These are phyloP conservation scores for Sylvilagus bachmani DNA, from an alignment of 2,113 vertebrate genomes.

Conservation along the genomic window DNA sequence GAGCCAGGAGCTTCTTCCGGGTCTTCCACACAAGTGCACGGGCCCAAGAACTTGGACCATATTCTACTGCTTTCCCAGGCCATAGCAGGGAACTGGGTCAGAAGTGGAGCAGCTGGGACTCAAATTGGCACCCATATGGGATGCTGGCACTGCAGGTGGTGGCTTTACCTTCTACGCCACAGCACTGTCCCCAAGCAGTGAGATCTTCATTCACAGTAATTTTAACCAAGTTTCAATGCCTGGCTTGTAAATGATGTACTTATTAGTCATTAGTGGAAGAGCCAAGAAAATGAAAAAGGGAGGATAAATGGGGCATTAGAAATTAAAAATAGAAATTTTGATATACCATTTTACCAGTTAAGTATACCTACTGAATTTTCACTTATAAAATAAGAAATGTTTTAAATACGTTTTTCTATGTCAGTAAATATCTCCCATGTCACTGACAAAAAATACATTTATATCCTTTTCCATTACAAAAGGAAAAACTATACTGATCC, in stretches of 20 bases:
- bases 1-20: no score
- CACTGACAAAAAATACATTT: neutral
- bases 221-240: neutral
- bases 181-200: neutral
- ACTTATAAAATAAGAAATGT: neutral
- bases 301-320: neutral
- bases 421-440: conserved; percentile 10
- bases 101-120: no score
- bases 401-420: conserved; percentile 8
- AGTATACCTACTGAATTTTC: neutral
- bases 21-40: no score
- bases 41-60: no score
- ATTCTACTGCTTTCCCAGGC: no score
- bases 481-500: neutral
- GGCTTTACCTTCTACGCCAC: no score
- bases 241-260: neutral
- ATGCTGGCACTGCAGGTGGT: no score
- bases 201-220: neutral
- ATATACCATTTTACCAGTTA: neutral
- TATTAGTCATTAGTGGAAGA: neutral
- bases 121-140: no score
- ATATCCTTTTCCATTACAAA: neutral
- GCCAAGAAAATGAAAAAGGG: neutral
- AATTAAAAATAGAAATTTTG: conserved; percentile 40
- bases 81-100: no score